phyloP scores from a whole-genome alignment of 2,888 invertebrate species.

The Scaptodrosophila latifasciaeformis region DNA sequence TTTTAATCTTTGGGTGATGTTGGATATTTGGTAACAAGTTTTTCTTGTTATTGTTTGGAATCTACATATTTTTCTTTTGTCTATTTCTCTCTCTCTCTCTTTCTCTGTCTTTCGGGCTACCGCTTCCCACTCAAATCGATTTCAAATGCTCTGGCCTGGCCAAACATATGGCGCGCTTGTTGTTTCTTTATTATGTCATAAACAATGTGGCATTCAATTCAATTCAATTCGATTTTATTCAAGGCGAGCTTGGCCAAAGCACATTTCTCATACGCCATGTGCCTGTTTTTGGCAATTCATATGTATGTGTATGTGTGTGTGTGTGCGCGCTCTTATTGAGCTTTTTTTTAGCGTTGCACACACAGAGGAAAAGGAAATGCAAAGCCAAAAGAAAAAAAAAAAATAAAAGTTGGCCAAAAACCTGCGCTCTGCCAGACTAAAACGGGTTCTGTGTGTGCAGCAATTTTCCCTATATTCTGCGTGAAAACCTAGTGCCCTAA shows the following conservation, averaged over 20 bases:
- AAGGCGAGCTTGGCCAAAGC: constrained; percentile 39
- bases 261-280: constrained; percentile 8
- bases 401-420: too few species aligned
- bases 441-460: constrained; percentile 33
- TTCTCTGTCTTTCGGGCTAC: constrained; percentile 15
- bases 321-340: constrained; percentile 6
- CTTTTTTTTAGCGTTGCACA: neutral
- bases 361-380: constrained; percentile 1
- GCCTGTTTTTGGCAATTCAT: neutral
- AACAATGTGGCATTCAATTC: constrained; percentile 45
- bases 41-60: constrained; percentile 52
- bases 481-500: constrained; percentile 72
- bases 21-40: constrained; percentile 57
- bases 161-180: constrained; percentile 46
- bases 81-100: neutral
- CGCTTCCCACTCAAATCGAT: neutral
- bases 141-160: neutral
- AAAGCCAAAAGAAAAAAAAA: too few species aligned
- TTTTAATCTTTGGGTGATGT: too few species aligned
- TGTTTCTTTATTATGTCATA: constrained; percentile 54
- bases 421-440: too few species aligned
- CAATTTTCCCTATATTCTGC: constrained; percentile 55
- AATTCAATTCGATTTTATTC: constrained; percentile 43
- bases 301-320: constrained; percentile 13
- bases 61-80: neutral